Conservation (phyloP, 2,888 invertebrate genomes). For the Campopleginae sp. region DNA sequence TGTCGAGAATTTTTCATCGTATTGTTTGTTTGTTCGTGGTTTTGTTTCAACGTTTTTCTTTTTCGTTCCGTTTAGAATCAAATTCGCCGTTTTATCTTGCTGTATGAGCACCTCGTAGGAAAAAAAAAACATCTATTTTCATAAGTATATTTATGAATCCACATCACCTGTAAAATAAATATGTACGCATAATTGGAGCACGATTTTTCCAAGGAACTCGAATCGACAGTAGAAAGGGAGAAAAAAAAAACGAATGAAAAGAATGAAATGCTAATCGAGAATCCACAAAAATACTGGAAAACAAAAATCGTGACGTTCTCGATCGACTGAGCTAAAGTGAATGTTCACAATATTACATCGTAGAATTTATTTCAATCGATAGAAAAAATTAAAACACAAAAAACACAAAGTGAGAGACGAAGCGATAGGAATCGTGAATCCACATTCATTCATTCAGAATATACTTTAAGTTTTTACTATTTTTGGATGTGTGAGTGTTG, state of each 20-base stretch:
- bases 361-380: conserved; percentile 6
- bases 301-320: conserved; percentile 17
- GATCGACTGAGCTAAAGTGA: conserved; percentile 45
- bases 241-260: background rate
- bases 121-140: conserved; percentile 65
- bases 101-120: conserved; percentile 51
- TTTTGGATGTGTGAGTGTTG: conserved; percentile 42
- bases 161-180: conserved; percentile 42
- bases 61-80: conserved; percentile 14
- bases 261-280: conserved; percentile 22
- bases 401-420: background rate
- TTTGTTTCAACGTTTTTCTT: conserved; percentile 18
- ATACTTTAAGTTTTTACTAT: conserved; percentile 43
- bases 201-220: background rate
- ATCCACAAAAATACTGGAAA: conserved; percentile 1
- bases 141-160: conserved; percentile 63
- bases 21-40: conserved; percentile 12
- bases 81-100: conserved; percentile 34
- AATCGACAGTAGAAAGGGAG: background rate
- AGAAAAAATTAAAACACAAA: background rate
- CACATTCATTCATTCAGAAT: conserved; percentile 24
- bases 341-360: conserved; percentile 49
- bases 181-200: conserved; percentile 7
- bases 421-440: conserved; percentile 6
- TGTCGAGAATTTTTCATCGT: background rate